Conservation (phyloP, 2,888 invertebrate species). For the Spodoptera littoralis region DNA sequence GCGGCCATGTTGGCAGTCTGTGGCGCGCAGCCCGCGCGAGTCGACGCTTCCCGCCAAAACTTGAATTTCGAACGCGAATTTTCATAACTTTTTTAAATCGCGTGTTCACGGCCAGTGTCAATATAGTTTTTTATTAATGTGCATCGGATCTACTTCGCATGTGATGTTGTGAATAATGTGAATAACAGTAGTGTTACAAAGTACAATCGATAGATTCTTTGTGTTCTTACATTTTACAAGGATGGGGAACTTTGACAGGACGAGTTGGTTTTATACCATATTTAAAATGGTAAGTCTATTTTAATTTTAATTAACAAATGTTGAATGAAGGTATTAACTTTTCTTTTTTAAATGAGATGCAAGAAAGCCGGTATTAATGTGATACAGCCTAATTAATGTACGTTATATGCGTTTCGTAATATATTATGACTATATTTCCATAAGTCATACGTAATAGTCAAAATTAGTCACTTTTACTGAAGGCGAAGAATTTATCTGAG, state of each 20-base stretch:
- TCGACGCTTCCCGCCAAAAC: conserved; percentile 83
- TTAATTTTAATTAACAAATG: conserved; percentile 12
- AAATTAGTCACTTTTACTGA: conserved; percentile 64
- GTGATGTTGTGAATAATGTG: conserved; percentile 84
- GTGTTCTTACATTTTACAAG: conserved; percentile 65
- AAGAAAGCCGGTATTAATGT: conserved; percentile 36
- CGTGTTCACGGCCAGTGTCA: conserved; percentile 75
- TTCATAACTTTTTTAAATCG: conserved; percentile 65
- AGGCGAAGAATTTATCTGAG: conserved; percentile 59
- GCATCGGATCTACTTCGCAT: conserved; percentile 65
- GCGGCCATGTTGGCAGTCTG: conserved; percentile 87
- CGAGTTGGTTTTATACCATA: conserved; percentile 68
- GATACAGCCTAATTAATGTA: conserved; percentile 51
- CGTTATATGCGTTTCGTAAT: conserved; percentile 58
- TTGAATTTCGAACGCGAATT: conserved; percentile 76
- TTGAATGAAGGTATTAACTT: conserved; percentile 2
- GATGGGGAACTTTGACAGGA: conserved; percentile 82
- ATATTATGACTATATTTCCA: conserved; percentile 60
- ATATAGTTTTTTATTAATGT: conserved; percentile 61
- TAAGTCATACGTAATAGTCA: conserved; percentile 61
- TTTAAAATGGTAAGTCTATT: conserved; percentile 81
- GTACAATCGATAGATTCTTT: conserved; percentile 70
- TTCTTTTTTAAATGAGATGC: conserved; percentile 40
- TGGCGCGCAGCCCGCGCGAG: conserved; percentile 82
- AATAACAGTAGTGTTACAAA: conserved; percentile 72